Conservation (phyloP, 2,797 vertebrate genomes). For the Tinamus major region DNA sequence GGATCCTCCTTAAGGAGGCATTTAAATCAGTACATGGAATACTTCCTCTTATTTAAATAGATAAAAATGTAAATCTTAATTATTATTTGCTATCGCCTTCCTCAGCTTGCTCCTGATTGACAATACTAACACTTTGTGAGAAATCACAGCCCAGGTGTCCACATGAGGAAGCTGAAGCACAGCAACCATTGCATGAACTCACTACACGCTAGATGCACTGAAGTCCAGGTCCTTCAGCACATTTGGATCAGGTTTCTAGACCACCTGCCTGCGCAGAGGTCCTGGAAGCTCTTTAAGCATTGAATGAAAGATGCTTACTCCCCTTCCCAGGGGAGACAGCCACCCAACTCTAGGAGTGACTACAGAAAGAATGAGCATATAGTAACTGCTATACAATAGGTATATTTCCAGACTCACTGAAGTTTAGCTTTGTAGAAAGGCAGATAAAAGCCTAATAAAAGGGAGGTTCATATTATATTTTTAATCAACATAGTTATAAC, state of each 20-base stretch:
- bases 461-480: not conserved
- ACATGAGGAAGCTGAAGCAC: not conserved
- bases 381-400: not conserved
- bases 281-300: not conserved
- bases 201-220: not conserved
- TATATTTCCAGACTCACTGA: not conserved
- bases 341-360: not conserved
- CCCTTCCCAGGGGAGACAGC: not conserved
- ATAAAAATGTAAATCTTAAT: too few relatives aligned
- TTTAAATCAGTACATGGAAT: not conserved
- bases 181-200: not conserved
- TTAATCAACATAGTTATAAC: not conserved
- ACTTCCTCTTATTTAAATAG: not conserved
- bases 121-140: not conserved
- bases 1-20: not conserved
- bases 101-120: not conserved
- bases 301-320: not conserved
- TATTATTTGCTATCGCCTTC: not conserved
- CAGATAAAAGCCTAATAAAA: not conserved
- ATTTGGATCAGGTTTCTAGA: not conserved
- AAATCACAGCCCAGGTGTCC: not conserved
- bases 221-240: not conserved
- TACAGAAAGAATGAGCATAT: not conserved
- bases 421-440: not conserved
- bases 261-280: not conserved